phyloP scores from a whole-genome alignment of 2,113 vertebrate species.

The Oreochromis spilurus region DNA sequence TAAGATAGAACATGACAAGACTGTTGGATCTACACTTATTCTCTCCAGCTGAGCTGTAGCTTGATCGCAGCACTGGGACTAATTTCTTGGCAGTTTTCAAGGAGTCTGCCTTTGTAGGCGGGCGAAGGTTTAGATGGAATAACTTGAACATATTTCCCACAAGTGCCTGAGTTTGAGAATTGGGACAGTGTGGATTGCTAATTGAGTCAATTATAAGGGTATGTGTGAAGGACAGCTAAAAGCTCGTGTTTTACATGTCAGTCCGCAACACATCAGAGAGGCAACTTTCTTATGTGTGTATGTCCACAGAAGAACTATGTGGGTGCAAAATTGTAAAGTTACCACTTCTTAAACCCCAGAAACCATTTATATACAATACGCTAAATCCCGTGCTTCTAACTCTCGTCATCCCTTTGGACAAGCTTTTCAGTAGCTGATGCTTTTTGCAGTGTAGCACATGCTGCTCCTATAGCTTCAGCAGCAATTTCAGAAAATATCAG shows the following conservation, averaged over 20 bases:
- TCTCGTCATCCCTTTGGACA: neutral
- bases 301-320: neutral
- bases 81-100: slow-evolving; percentile 64
- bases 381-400: neutral
- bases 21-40: slow-evolving; percentile 63
- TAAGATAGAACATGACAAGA: slow-evolving; percentile 66
- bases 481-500: slow-evolving; percentile 17
- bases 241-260: slow-evolving; percentile 18
- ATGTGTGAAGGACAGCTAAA: slow-evolving; percentile 44
- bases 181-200: slow-evolving; percentile 48
- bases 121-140: slow-evolving; percentile 59
- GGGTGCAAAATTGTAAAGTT: neutral
- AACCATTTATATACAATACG: neutral
- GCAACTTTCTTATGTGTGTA: neutral
- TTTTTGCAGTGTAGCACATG: neutral
- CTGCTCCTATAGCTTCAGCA: neutral
- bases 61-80: slow-evolving; percentile 66
- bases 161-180: slow-evolving; percentile 32
- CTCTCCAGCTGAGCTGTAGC: slow-evolving; percentile 57
- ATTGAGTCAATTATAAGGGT: slow-evolving; percentile 53
- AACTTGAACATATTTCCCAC: slow-evolving; percentile 55
- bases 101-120: slow-evolving; percentile 56
- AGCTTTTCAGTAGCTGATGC: neutral
- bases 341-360: neutral
- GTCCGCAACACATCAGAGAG: neutral